Base-by-base conservation (phyloP, 2,888 invertebrate species). In the Xestia sexstrigata region DNA sequence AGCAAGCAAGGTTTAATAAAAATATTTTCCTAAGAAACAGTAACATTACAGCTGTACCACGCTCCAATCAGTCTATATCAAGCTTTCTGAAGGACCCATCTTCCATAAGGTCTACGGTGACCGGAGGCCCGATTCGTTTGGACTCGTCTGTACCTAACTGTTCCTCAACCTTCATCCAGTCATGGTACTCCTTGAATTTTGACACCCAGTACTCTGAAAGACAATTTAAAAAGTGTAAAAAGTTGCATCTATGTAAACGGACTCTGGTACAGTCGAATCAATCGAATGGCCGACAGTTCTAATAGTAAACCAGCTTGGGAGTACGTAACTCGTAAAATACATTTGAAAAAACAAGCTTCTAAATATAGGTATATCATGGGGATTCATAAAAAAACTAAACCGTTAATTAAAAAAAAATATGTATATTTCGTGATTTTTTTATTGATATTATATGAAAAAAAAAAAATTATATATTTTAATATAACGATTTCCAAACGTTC, bases 61-160 rank as follows among this genome's bases (percentile, higher is more conserved):
- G 9, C 7, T 11, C 3, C 39, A 47, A 30, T 94, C 91, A 97
- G 91, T 97, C 97, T 80, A 97, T 95, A 73, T 95, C 95, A 23
- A 97, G 91, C 88, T 97, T 94, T 79, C 97, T 95, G 88, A 97
- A 97, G 15, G 97, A 97, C 8, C 97, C 97, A 70, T 97, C 95
- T 39, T 97, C 97, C 89, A 97, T 91, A 20, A 95, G 93, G 60
- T 95, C 94, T 20, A 94, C 90, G 68, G 95, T 95, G 81, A 95
- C 94, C 2, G 97, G 95, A 82, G 95, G 96, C 15, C 97, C 97
- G 1, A 93, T 92, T 65, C 97, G 93, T 89, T 96, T 96, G 47
- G 95, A 94, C 90, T 97, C 97, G 83, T 97, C 97, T 0, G 97
- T 97, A 5, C 97, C 95, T 60, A 97, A 94, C 55, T 94, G 92